Conservation (phyloP, 2,797 vertebrate genomes). For the Anguilla megastoma region DNA sequence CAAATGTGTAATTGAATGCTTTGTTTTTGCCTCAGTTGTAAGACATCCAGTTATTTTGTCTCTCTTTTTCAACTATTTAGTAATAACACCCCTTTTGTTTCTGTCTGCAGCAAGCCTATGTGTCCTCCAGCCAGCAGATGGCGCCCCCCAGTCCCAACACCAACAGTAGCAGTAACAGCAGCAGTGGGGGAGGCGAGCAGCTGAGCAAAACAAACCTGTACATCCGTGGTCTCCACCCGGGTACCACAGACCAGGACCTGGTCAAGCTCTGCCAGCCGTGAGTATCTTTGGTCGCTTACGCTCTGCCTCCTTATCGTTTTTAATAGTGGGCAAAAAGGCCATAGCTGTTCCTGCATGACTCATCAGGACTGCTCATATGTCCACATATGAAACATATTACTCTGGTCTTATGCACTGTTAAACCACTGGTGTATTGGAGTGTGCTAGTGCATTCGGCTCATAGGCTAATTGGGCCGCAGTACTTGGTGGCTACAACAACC, state of each 20-base stretch:
- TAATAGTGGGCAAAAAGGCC: neutral
- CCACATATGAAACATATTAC: neutral
- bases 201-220: conserved; percentile 96
- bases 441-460: neutral
- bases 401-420: neutral
- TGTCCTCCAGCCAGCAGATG: conserved; percentile 88
- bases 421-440: neutral
- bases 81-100: conserved; percentile 27
- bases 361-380: neutral
- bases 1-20: neutral
- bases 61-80: neutral
- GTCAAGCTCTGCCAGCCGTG: conserved; percentile 94
- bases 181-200: conserved; percentile 78
- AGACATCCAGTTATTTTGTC: neutral
- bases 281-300: conserved; percentile 60
- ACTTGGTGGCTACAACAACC: no score
- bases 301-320: neutral
- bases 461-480: no score
- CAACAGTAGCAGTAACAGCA: conserved; percentile 77
- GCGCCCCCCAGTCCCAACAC: conserved; percentile 86
- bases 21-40: neutral
- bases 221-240: conserved; percentile 88
- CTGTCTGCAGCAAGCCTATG: conserved; percentile 80
- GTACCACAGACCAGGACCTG: conserved; percentile 92
- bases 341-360: neutral